Percentiles rank a stretch among this genome's conserved stretches.
phyloP scores from a whole-genome alignment of 1,140 invertebrate genomes.

The Bombus ignitus region DNA sequence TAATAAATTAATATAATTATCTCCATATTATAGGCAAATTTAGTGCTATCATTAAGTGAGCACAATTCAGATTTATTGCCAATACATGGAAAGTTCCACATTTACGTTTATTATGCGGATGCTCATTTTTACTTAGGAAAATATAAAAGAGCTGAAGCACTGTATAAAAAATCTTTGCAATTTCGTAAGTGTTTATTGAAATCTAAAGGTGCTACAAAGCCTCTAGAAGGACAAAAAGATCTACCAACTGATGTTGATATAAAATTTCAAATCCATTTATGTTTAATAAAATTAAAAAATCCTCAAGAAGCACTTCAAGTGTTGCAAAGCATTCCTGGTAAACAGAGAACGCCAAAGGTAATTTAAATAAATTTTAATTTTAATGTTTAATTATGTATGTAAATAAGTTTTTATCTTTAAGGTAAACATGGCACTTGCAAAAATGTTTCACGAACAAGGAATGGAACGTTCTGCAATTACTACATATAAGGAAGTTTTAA shows the following conservation, averaged over 20 bases:
- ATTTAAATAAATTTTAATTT: conserved; percentile 17
- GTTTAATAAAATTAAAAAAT: conserved; percentile 87
- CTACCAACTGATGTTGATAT: conserved; percentile 86
- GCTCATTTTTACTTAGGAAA: conserved; percentile 86
- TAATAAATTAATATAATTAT: conserved; percentile 75
- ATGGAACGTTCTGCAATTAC: conserved; percentile 88
- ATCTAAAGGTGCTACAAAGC: conserved; percentile 82
- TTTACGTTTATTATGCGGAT: conserved; percentile 87
- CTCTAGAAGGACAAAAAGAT: conserved; percentile 81
- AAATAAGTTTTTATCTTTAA: conserved; percentile 49
- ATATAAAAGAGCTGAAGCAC: conserved; percentile 87
- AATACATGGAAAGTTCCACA: conserved; percentile 85
- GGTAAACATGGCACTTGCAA: conserved; percentile 88
- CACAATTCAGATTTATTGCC: conserved; percentile 85
- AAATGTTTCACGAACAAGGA: conserved; percentile 88
- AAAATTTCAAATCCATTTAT: conserved; percentile 90
- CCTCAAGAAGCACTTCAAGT: conserved; percentile 85
- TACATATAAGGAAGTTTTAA: conserved; percentile 90
- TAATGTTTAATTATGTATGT: background rate
- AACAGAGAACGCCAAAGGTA: conserved; percentile 87
- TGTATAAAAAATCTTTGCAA: conserved; percentile 87
- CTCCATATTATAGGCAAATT: conserved; percentile 84
- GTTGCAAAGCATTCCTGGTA: conserved; percentile 88
- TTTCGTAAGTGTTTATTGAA: conserved; percentile 88
- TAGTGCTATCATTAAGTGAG: conserved; percentile 86